Evolutionary conservation across 2,797 vertebrate species (phyloP), one percentile per base, ranked within the genome.

Genomic region (Sphaeramia orbicularis): DNA sequence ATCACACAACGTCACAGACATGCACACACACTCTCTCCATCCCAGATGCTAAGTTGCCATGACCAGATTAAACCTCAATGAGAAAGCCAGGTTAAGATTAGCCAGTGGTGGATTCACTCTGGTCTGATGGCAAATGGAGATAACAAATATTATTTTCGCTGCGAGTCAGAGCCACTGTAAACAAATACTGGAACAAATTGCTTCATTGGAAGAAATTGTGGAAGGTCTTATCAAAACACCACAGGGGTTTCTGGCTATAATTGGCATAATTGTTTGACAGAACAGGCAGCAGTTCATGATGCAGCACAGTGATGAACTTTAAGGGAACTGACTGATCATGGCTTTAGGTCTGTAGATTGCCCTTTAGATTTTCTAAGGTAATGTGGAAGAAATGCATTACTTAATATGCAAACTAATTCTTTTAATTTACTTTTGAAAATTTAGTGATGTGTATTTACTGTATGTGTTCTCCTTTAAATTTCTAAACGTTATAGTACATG

Each of bases 101-200:
- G 88, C 87, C 80, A 71, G 81, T 81, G 85, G 87, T 86, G 84
- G 80, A 81, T 88, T 90, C 85, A 83, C 61, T 85, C 71, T 63
- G 77, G 82, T 87, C 77, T 71, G 90, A 93, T 92, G 80, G 89
- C 76, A 84, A 82, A 66, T 52, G 36, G 56, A 86, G 91, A 92
- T 92, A 92, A 68, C 36, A 73, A 83, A 85, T 85, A 88, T 84
- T 84, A 87, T 89, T 92, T 88, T 91, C 50, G 85, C 89, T 90
- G 80, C 79, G 32, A 91, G 92, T 89, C 83, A 83, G 77, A 81
- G 84, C 71, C 75, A 71, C 81, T 86, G 89, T 93, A 92, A 93
- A 93, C 92, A 93, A 92, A 92, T 87, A 86, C 81, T 86, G 88
- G 77, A 92, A 92, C 91, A 81, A 92, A 92, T 92, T 83, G 86